Evolutionary conservation across 2,797 vertebrate genomes (phyloP), one percentile per base, ranked within the genome.

Genomic region (Heliangelus exortis): DNA sequence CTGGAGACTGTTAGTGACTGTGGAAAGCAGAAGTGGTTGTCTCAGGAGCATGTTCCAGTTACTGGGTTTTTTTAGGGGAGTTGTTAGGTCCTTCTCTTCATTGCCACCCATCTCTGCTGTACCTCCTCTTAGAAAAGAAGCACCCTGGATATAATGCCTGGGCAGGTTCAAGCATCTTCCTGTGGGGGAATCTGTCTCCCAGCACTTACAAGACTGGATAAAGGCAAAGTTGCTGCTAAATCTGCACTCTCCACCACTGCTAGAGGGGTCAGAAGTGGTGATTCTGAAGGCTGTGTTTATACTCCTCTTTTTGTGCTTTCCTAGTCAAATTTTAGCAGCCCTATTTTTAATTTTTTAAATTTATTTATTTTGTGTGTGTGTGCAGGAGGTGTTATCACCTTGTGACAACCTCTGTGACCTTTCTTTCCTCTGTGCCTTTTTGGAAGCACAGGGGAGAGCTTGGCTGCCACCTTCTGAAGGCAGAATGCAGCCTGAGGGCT

Each of bases 81-180:
- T 73, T 77, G 36, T 57, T 69, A 47, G 31, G 36, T 63, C 10
- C 62, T 89, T 72, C 58, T 91, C 12, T 88, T 48, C 9, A 12
- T 86, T 68, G 41, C 45, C n/a, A 51, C 82, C 57, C 36, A 21
- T 50, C 50, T 58, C 41, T 47, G 51, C 53, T 63, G 14, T 29
- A 7, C 28, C 36, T 84, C 43, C n/a, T 66, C 25, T 19, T 41
- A 20, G 15, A 22, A 65, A 23, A 71, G 57, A 0, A 72, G n/a
- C 15, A 0, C 26, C 33, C 66, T 72, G 66, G 25, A 2, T 34
- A 1, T 25, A n/a, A 53, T 0, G 8, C 19, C 50, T 81, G 71
- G 36, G 53, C 36, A 74, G 57, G 47, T 50, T 74, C 43, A 36
- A 10, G 18, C 48, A 34, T 43, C 53, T 26, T 31, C 31, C 17